Evolutionary conservation across 2,797 vertebrate species (phyloP).

Genomic region (Ctenosaura bakeri): DNA sequence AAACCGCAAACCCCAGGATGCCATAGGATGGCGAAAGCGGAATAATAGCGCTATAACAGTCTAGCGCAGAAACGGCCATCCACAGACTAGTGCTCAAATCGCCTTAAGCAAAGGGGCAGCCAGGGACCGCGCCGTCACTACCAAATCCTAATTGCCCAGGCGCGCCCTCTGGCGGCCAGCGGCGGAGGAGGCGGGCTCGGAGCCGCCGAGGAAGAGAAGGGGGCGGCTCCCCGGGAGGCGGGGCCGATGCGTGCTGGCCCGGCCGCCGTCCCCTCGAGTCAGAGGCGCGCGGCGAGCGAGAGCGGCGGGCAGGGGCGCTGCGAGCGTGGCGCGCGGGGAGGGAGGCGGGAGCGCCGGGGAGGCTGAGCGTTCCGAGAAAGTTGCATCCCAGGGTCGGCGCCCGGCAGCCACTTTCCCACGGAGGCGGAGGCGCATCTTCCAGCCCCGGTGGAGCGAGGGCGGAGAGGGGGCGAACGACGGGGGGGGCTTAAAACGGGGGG

Average conservation of each 20-base stretch:
- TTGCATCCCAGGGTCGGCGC: slow-evolving; percentile 17
- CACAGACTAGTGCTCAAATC: too few species aligned
- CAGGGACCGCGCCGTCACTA: too few species aligned
- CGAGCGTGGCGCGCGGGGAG: slow-evolving; percentile 44
- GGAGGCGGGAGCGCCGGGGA: slow-evolving; percentile 38
- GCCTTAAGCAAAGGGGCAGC: too few species aligned
- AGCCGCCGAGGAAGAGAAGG: not conserved
- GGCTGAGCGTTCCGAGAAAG: slow-evolving; percentile 35
- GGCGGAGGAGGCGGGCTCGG: not conserved
- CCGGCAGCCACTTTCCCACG: slow-evolving; percentile 36
- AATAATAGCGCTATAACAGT: too few species aligned
- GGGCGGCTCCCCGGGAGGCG: not conserved
- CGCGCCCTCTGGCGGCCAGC: not conserved
- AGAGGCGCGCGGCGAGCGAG: slow-evolving; percentile 64
- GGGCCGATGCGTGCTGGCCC: slow-evolving; percentile 28
- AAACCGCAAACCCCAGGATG: too few species aligned
- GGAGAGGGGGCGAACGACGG: slow-evolving; percentile 12
- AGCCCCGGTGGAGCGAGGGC: slow-evolving; percentile 58
- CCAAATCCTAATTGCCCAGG: not conserved
- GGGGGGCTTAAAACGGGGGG: too few species aligned
- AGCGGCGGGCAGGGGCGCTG: too few species aligned
- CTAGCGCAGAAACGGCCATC: too few species aligned
- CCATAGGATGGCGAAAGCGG: too few species aligned
- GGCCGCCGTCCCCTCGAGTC: slow-evolving; percentile 61
- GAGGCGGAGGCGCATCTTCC: slow-evolving; percentile 29